phyloP scores from a whole-genome alignment of 2,797 vertebrate species.

The Falco biarmicus region DNA sequence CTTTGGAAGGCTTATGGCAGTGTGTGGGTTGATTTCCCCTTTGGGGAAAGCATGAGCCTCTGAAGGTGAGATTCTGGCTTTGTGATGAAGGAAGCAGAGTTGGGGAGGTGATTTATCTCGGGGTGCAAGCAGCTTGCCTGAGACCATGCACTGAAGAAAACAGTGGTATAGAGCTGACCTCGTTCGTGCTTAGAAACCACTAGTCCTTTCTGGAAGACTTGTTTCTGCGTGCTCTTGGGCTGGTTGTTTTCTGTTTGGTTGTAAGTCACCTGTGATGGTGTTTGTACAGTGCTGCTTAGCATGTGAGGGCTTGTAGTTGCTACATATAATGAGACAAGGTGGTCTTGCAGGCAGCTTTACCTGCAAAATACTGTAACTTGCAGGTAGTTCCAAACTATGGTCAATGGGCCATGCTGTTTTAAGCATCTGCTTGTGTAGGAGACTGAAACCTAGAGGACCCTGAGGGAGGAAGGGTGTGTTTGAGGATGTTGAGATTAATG shows the following conservation, averaged over 20 bases:
- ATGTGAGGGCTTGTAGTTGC: background rate
- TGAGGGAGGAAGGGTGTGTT: background rate
- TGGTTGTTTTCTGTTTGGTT: background rate
- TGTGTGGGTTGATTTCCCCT: rapidly evolving
- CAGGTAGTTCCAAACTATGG: background rate
- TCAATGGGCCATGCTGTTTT: background rate
- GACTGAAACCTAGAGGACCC: background rate
- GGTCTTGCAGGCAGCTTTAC: background rate
- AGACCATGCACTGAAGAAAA: background rate
- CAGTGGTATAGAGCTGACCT: background rate
- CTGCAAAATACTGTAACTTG: background rate
- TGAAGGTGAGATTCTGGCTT: background rate
- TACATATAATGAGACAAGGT: background rate
- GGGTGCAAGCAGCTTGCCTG: background rate
- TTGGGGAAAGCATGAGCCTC: background rate
- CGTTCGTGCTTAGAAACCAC: background rate
- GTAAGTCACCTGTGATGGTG: background rate
- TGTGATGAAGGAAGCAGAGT: background rate
- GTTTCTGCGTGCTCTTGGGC: background rate
- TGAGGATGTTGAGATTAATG: background rate
- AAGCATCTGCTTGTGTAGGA: background rate
- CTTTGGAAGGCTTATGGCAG: background rate
- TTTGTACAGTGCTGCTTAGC: background rate
- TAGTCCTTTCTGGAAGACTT: background rate
- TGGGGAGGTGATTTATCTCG: background rate